A percentile compares a stretch with the other conserved stretches of the same genome.
Conservation (phyloP, 2,113 vertebrate species). For the Poicephalus meyeri region DNA sequence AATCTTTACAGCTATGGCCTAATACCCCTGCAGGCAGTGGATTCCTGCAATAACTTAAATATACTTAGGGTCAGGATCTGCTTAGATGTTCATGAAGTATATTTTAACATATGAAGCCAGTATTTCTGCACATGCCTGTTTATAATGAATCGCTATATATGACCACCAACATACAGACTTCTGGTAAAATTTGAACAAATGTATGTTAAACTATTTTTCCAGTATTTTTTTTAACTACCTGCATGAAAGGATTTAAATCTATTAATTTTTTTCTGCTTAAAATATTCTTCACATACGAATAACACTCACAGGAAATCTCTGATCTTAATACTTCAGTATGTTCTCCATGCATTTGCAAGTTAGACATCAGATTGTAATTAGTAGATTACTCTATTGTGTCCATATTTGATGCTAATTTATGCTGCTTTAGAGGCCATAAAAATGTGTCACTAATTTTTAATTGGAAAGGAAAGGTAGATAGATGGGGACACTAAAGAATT, state of each 20-base stretch:
- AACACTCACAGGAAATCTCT: not conserved
- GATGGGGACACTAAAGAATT: constrained; percentile 72
- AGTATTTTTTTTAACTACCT: not conserved
- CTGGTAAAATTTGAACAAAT: not conserved
- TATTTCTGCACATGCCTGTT: not conserved
- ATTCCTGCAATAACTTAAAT: not conserved
- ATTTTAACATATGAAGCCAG: not conserved
- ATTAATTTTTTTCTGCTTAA: not conserved
- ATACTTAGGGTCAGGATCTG: not conserved
- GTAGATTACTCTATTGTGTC: constrained; percentile 45
- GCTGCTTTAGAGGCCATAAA: constrained; percentile 70
- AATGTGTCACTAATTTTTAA: constrained; percentile 72
- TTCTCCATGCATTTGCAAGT: not conserved
- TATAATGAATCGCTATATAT: not conserved
- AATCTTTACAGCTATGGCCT: not conserved
- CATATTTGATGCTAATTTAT: constrained; percentile 69
- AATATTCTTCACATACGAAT: not conserved
- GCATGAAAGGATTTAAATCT: not conserved
- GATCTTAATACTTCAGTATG: not conserved
- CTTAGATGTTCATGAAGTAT: not conserved
- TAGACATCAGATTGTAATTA: not conserved
- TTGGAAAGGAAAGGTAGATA: constrained; percentile 67
- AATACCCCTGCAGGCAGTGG: not conserved
- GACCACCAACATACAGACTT: not conserved
- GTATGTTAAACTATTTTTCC: not conserved